Base-by-base conservation (phyloP, 2,888 invertebrate genomes). In the Hyles lineata region DNA sequence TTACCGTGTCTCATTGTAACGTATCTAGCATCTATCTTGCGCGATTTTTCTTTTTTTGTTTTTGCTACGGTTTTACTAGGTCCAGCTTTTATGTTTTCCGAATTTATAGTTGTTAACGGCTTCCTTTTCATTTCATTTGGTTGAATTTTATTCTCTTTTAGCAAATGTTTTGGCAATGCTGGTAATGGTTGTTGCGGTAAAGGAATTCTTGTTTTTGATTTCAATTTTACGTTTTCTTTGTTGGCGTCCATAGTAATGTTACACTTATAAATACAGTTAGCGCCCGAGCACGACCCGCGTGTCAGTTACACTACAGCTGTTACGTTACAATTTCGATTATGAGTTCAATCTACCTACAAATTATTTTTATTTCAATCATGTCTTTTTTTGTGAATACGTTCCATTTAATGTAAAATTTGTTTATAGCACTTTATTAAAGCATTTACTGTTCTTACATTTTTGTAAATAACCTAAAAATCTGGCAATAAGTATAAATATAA, bases 111-210 rank as follows among this genome's bases (percentile, higher is more conserved):
- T 70, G 80, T 85, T 63, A 93, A 79, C 19, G 92, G 90, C 72
- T 76, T 74, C 75, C 91, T 84, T 58, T 76, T 74, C 19, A 71
- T 75, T 32, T 72, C 55, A 23, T 60, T 63, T 72, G 72, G 29
- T 69, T 73, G 74, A 74, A 73, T 9, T 59, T 73, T 71, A 80
- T 73, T 70, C 77, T 75, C 19, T 69, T 76, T 77, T 2, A 89
- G 70, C 58, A 91, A 80, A 78, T 85, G 82, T 58, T 80, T 85
- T 0, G 91, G 89, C 71, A 92, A 72, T 0, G 86, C 83, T 25
- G 92, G 90, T 70, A 92, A 77, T 1, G 89, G 89, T 21, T 89
- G 76, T 25, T 84, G 62, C 0, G 91, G 92, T 35, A 92, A 60
- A 2, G 92, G 92, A 75, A 92, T 92, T 84, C 80, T 89, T 3